Percentiles rank a stretch among this genome's conserved stretches.
Evolutionary conservation across 2,113 vertebrate species (phyloP).

Genomic region (Nerophis ophidion): DNA sequence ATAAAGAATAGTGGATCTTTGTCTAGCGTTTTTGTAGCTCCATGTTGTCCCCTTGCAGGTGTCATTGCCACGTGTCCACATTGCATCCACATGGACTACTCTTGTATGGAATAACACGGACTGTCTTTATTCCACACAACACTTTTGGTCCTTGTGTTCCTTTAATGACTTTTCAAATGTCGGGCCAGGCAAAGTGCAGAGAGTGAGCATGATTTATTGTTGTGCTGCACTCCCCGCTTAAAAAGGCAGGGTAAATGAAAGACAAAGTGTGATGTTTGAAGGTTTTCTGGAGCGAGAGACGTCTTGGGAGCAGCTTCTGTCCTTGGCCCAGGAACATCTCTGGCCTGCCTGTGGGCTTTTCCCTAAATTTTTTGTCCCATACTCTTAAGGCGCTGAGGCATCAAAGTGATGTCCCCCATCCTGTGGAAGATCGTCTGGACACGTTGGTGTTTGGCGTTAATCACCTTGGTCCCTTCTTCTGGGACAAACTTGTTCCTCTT

Average conservation of each 20-base stretch:
- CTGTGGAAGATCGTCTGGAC: neutral
- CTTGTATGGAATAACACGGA: neutral
- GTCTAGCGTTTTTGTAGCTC: no score
- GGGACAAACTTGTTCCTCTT: neutral
- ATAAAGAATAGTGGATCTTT: no score
- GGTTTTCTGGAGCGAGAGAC: no score
- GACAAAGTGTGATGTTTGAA: neutral
- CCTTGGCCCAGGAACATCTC: neutral
- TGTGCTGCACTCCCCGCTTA: neutral
- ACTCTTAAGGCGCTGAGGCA: neutral
- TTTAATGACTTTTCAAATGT: conserved; percentile 1
- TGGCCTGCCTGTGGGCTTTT: neutral
- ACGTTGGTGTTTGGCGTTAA: neutral
- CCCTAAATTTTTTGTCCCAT: neutral
- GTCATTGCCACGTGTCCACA: no score
- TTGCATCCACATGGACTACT: no score
- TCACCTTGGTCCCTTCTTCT: neutral
- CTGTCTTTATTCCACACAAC: neutral
- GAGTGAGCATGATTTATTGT: neutral
- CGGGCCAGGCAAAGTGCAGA: neutral
- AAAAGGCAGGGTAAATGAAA: neutral
- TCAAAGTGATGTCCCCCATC: neutral
- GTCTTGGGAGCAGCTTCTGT: neutral
- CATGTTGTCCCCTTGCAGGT: no score
- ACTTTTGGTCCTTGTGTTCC: neutral